Percentiles rank a stretch among this genome's conserved stretches.
Evolutionary conservation across 2,888 invertebrate species (phyloP).

Genomic region (Serripes groenlandicus): DNA sequence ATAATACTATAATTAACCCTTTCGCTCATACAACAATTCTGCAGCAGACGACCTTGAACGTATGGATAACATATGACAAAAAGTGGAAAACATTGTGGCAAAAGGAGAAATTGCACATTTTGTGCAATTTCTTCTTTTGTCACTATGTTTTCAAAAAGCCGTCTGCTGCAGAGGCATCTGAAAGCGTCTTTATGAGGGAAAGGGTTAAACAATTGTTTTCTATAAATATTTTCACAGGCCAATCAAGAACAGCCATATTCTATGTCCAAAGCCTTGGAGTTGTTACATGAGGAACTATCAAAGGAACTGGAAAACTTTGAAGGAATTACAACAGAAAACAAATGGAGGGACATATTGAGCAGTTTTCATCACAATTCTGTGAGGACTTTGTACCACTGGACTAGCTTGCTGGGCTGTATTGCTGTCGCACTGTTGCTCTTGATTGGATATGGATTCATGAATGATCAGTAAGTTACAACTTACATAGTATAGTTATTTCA

Average conservation of each 20-base stretch:
- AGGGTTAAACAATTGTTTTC: neutral
- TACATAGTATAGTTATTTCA: too few relatives aligned
- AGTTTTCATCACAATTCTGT: conserved; percentile 66
- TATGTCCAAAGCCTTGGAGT: conserved; percentile 67
- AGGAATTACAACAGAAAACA: conserved; percentile 12
- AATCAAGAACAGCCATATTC: conserved; percentile 45
- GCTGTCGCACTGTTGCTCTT: conserved; percentile 53
- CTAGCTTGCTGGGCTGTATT: conserved; percentile 58
- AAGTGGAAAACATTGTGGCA: neutral
- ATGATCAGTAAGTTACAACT: conserved; percentile 58
- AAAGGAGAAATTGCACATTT: neutral
- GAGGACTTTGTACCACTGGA: conserved; percentile 74
- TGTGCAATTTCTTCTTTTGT: neutral
- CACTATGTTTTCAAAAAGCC: neutral
- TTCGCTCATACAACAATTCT: too few relatives aligned
- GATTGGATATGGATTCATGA: conserved; percentile 59
- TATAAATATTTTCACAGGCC: neutral
- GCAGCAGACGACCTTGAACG: too few relatives aligned
- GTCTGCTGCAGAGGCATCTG: neutral
- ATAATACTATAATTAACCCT: too few relatives aligned
- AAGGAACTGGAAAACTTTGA: conserved; percentile 63
- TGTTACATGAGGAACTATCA: conserved; percentile 70
- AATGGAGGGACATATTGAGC: conserved; percentile 41
- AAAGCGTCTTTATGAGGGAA: neutral
- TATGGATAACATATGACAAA: too few relatives aligned